These are phyloP conservation scores for Syngnathus scovelli DNA, from an alignment of 2,113 vertebrate species.

Conservation along the genomic window DNA sequence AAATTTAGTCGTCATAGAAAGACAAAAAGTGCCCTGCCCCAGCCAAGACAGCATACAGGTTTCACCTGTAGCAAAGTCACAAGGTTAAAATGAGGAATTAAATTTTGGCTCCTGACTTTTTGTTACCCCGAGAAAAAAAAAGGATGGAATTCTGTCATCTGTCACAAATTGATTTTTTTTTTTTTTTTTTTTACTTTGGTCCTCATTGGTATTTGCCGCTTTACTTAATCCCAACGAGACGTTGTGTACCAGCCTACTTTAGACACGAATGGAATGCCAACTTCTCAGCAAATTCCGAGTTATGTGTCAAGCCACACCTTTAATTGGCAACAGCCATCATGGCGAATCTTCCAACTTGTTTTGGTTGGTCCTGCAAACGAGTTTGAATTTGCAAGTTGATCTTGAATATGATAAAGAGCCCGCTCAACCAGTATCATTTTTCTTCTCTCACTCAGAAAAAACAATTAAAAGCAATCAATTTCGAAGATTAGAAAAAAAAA, in stretches of 20 bases:
- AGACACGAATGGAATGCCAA: slow-evolving; percentile 20
- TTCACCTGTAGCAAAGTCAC: neutral
- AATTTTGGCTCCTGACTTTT: too few species aligned
- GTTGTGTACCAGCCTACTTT: slow-evolving; percentile 9
- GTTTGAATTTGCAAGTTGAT: neutral
- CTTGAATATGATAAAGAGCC: neutral
- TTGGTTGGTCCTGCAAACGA: neutral
- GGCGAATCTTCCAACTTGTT: neutral
- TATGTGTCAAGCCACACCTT: slow-evolving; percentile 6
- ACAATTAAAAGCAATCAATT: too few species aligned
- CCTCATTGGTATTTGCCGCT: neutral
- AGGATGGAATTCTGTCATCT: neutral
- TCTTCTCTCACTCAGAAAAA: neutral
- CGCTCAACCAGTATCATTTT: neutral
- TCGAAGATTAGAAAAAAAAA: too few species aligned
- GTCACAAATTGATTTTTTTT: neutral
- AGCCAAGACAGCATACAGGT: neutral
- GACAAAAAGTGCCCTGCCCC: neutral
- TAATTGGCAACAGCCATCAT: neutral
- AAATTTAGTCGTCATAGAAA: neutral
- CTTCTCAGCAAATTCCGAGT: neutral
- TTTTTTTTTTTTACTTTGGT: neutral
- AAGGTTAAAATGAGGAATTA: neutral
- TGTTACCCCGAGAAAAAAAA: too few species aligned
- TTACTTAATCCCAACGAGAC: neutral